These are phyloP conservation scores for Cosmorhoe ocellata DNA, from an alignment of 2,888 invertebrate species.

Conservation along the genomic window DNA sequence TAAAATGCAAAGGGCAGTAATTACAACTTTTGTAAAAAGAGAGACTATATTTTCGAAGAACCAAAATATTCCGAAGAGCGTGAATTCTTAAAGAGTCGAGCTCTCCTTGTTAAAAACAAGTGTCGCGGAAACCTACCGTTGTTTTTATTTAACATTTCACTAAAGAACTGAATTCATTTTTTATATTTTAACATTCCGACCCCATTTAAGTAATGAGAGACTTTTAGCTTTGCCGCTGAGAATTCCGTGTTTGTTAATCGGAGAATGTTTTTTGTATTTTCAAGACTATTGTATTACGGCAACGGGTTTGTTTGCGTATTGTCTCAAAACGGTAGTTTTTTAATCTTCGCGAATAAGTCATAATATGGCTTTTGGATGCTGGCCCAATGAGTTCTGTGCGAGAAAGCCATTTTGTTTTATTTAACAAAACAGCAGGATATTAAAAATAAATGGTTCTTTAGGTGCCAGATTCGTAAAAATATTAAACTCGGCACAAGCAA, in stretches of 20 bases:
- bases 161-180: constrained; percentile 28
- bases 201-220: constrained; percentile 43
- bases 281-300: background rate
- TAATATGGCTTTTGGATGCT: constrained; percentile 7
- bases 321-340: constrained; percentile 6
- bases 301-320: constrained; percentile 4
- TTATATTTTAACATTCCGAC: constrained; percentile 33
- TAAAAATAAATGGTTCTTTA: background rate
- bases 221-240: constrained; percentile 39
- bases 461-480: background rate
- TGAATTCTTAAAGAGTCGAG: constrained; percentile 29
- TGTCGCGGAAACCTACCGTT: constrained; percentile 34
- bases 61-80: constrained; percentile 15
- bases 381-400: constrained; percentile 11
- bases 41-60: constrained; percentile 1
- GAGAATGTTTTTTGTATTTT: constrained; percentile 23
- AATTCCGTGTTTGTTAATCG: constrained; percentile 25
- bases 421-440: background rate
- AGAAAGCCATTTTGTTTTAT: background rate
- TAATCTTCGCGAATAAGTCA: constrained; percentile 9
- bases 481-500: background rate
- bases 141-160: constrained; percentile 32
- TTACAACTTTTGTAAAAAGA: constrained; percentile 6
- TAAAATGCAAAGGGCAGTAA: background rate
- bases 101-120: constrained; percentile 40